A percentile compares a stretch with the other conserved stretches of the same genome.
phyloP scores from a whole-genome alignment of 2,888 invertebrate genomes.

The Caenorhabditis imperialis region DNA sequence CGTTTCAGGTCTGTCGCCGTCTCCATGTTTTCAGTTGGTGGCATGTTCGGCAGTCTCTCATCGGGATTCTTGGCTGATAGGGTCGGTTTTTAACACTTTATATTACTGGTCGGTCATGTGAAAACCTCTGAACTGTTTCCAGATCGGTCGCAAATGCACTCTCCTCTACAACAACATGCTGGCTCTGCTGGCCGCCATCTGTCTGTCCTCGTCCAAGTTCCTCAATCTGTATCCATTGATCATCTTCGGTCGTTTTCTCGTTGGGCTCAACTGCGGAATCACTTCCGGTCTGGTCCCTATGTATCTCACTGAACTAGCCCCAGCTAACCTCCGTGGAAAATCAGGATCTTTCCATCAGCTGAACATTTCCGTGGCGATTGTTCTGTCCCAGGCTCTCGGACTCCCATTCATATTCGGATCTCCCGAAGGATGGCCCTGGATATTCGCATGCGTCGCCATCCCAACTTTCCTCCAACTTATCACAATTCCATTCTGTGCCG shows the following conservation, averaged over 20 bases:
- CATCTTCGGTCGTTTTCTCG: conserved; percentile 81
- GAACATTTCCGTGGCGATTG: conserved; percentile 89
- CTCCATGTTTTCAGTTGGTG: conserved; percentile 51
- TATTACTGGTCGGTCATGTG: no score
- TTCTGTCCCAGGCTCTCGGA: conserved; percentile 85
- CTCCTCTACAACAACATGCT: conserved; percentile 87
- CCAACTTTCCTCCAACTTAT: conserved; percentile 85
- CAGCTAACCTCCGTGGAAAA: conserved; percentile 87
- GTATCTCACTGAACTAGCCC: conserved; percentile 91
- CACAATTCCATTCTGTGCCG: conserved; percentile 88
- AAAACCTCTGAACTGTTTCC: no score
- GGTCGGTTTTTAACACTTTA: conserved; percentile 16
- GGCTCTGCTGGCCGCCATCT: conserved; percentile 84
- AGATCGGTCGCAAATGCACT: conserved; percentile 81
- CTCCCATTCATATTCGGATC: conserved; percentile 85
- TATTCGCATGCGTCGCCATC: conserved; percentile 84
- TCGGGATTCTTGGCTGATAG: conserved; percentile 43
- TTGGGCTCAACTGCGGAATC: conserved; percentile 78
- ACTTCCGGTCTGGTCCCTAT: conserved; percentile 90
- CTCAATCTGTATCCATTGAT: conserved; percentile 78
- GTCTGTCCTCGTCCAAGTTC: conserved; percentile 84
- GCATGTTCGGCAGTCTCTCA: conserved; percentile 43
- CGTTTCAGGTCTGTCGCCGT: conserved; percentile 48
- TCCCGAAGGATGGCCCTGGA: conserved; percentile 84
- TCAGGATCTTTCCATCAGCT: conserved; percentile 90